These are phyloP conservation scores for Leuciscus idus DNA, from an alignment of 2,113 vertebrate species.

Conservation along the genomic window DNA sequence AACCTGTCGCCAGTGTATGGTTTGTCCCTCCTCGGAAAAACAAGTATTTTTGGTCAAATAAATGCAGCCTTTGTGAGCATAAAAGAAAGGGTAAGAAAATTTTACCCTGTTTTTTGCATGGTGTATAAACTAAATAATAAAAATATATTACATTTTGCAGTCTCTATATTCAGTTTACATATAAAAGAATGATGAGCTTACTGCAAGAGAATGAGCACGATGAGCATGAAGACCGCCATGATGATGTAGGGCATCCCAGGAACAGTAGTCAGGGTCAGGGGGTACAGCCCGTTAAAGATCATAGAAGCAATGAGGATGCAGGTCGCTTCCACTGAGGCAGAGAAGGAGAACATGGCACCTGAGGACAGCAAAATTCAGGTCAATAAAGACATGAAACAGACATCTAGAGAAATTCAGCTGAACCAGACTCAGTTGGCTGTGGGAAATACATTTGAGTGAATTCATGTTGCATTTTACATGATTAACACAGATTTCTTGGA, in stretches of 20 bases:
- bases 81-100: too few species aligned
- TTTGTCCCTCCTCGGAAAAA: too few species aligned
- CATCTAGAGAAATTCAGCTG: neutral
- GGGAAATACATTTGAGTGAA: neutral
- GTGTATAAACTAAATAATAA: too few species aligned
- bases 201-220: slow-evolving; percentile 62
- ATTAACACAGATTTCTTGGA: too few species aligned
- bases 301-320: slow-evolving; percentile 52
- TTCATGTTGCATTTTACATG: too few species aligned
- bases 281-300: slow-evolving; percentile 63
- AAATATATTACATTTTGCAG: too few species aligned
- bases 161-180: neutral
- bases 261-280: slow-evolving; percentile 59
- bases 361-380: slow-evolving; percentile 12
- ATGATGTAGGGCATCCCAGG: slow-evolving; percentile 65
- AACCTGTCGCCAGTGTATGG: too few species aligned
- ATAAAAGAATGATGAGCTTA: slow-evolving; percentile 45
- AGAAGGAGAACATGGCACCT: slow-evolving; percentile 68
- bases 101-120: too few species aligned
- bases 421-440: neutral
- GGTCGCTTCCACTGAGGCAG: slow-evolving; percentile 59
- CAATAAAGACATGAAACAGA: neutral
- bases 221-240: slow-evolving; percentile 60
- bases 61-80: too few species aligned
- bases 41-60: too few species aligned